Evolutionary conservation across 2,888 invertebrate species (phyloP).

Genomic region (Graphium colonna): DNA sequence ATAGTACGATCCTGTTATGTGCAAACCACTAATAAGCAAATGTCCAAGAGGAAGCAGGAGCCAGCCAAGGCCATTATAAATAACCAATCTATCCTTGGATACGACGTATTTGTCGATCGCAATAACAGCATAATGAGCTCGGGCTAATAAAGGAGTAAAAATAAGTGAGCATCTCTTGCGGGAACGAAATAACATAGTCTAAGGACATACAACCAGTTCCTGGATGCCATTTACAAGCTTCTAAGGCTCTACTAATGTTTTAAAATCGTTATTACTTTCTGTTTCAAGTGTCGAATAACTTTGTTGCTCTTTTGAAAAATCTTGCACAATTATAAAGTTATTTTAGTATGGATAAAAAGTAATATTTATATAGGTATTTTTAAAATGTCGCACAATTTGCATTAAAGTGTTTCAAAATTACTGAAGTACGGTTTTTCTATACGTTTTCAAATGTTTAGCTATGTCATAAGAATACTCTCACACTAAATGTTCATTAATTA

Average conservation of each 20-base stretch:
- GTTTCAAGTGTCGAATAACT: too few relatives aligned
- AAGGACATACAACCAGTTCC: conserved; percentile 3
- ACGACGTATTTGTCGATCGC: conserved; percentile 2
- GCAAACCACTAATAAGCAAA: background rate
- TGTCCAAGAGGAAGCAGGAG: background rate
- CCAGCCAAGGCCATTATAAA: background rate
- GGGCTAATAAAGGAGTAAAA: conserved; percentile 12
- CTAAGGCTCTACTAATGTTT: too few relatives aligned
- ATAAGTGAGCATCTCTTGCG: conserved; percentile 5
- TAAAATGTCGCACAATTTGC: too few relatives aligned
- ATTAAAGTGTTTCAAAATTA: too few relatives aligned
- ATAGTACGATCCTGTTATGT: background rate
- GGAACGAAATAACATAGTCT: conserved; percentile 9
- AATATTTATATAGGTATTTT: too few relatives aligned
- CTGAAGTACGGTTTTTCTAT: too few relatives aligned
- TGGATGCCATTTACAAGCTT: conserved; percentile 7
- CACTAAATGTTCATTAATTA: too few relatives aligned
- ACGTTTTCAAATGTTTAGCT: too few relatives aligned
- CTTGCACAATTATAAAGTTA: too few relatives aligned
- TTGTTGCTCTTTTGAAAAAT: too few relatives aligned
- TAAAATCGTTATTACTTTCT: too few relatives aligned
- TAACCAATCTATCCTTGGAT: conserved; percentile 10
- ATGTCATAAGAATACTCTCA: background rate
- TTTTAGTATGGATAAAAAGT: too few relatives aligned
- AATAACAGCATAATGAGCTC: conserved; percentile 10